phyloP scores from a whole-genome alignment of 2,888 invertebrate genomes.

The Dione vanillae region DNA sequence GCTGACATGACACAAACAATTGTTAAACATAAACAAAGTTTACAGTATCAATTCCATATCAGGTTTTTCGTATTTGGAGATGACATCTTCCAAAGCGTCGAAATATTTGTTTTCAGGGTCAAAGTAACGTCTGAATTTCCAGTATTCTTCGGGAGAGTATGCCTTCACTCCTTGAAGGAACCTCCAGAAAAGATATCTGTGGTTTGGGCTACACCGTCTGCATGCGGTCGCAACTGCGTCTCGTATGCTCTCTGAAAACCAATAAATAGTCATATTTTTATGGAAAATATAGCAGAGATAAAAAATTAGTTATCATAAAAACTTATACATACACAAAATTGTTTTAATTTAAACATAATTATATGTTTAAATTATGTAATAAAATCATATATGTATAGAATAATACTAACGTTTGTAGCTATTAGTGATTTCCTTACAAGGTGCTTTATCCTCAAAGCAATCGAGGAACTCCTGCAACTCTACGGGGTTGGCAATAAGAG shows the following conservation, averaged over 20 bases:
- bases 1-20: not conserved
- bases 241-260: not conserved
- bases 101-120: slow-evolving; percentile 85
- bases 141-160: slow-evolving; percentile 76
- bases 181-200: slow-evolving; percentile 38
- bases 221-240: slow-evolving; percentile 31
- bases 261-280: too few species aligned
- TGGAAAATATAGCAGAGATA: too few species aligned
- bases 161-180: slow-evolving; percentile 69
- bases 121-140: slow-evolving; percentile 75
- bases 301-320: too few species aligned
- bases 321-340: too few species aligned
- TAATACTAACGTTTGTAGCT: slow-evolving; percentile 59
- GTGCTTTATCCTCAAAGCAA: slow-evolving; percentile 58
- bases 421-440: slow-evolving; percentile 52
- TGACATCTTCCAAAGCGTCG: slow-evolving; percentile 67
- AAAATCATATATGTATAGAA: not conserved
- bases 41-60: not conserved
- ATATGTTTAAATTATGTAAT: not conserved
- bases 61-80: slow-evolving; percentile 1
- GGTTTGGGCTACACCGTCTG: slow-evolving; percentile 40
- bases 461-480: slow-evolving; percentile 51
- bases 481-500: slow-evolving; percentile 49
- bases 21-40: not conserved
- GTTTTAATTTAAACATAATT: too few species aligned